Evolutionary conservation across 1,140 invertebrate genomes (phyloP).

Genomic region (Tetragnatha versicolor): DNA sequence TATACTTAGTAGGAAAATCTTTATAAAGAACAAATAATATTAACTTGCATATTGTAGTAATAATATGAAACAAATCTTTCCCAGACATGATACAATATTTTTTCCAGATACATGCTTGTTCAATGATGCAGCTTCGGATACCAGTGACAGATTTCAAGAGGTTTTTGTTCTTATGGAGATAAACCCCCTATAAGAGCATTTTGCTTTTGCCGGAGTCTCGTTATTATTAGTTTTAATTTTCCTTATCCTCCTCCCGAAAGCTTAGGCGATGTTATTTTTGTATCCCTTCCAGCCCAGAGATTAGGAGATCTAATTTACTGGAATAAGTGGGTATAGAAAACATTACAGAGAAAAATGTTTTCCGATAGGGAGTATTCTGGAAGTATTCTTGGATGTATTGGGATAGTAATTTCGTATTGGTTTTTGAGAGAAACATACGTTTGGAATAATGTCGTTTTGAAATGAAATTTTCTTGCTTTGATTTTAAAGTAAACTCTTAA

Average conservation of each 20-base stretch:
- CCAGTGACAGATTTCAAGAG: conserved; percentile 22
- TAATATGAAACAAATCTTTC: too few species aligned
- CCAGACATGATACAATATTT: not conserved
- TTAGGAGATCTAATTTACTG: conserved; percentile 8
- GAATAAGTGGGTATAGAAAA: not conserved
- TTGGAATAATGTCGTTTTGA: too few species aligned
- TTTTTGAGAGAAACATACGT: not conserved
- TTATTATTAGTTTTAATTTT: not conserved
- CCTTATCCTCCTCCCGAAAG: not conserved
- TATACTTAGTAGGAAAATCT: too few species aligned
- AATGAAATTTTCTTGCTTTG: too few species aligned
- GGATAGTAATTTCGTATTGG: not conserved
- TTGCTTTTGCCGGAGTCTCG: not conserved
- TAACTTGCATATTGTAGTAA: too few species aligned
- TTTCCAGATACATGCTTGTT: not conserved
- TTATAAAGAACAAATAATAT: too few species aligned
- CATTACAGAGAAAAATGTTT: not conserved
- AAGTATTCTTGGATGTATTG: not conserved
- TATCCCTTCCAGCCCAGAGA: not conserved
- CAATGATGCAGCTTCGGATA: not conserved
- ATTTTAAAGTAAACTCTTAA: too few species aligned
- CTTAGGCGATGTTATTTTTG: not conserved
- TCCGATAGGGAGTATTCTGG: too few species aligned
- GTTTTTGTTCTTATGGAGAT: conserved; percentile 1
- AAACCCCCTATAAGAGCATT: conserved; percentile 6